A percentile compares a stretch with the other conserved stretches of the same genome.
Conservation (phyloP, 35 echinoderm and acorn worm genomes). For the Lytechinus variegatus region DNA sequence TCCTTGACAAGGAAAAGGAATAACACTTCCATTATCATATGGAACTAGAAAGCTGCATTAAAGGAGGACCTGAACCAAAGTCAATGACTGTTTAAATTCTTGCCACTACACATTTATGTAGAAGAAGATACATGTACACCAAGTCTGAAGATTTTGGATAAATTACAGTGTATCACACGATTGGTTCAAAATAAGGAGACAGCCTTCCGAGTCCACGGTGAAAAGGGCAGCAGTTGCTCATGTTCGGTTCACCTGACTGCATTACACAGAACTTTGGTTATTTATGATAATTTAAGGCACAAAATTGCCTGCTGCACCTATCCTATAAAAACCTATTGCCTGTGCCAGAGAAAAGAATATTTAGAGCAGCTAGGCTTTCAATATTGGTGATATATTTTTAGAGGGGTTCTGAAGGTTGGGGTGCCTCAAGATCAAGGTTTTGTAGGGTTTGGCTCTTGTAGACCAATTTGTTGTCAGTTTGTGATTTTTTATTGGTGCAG, state of each 20-base stretch:
- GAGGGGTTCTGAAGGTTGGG: background rate
- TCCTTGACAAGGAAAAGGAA: too few species aligned
- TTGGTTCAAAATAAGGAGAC: background rate
- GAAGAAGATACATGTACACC: background rate
- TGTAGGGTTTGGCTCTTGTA: background rate
- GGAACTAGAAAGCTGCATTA: background rate
- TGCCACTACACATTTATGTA: background rate
- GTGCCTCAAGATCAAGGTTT: background rate
- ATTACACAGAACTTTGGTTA: background rate
- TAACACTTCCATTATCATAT: background rate
- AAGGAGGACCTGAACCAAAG: background rate
- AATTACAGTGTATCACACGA: too few species aligned
- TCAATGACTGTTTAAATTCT: background rate
- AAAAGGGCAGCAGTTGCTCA: background rate
- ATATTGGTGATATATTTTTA: background rate
- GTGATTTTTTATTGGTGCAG: background rate
- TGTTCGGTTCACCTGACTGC: background rate
- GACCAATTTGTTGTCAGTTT: background rate
- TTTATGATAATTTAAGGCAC: background rate
- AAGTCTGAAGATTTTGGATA: background rate
- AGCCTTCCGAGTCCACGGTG: background rate
- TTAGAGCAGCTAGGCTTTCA: background rate
- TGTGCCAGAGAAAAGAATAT: background rate
- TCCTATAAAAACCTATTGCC: background rate
- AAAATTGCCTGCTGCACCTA: background rate